Conservation (phyloP, 2,888 invertebrate genomes). For the Pemphredon lugubris region DNA sequence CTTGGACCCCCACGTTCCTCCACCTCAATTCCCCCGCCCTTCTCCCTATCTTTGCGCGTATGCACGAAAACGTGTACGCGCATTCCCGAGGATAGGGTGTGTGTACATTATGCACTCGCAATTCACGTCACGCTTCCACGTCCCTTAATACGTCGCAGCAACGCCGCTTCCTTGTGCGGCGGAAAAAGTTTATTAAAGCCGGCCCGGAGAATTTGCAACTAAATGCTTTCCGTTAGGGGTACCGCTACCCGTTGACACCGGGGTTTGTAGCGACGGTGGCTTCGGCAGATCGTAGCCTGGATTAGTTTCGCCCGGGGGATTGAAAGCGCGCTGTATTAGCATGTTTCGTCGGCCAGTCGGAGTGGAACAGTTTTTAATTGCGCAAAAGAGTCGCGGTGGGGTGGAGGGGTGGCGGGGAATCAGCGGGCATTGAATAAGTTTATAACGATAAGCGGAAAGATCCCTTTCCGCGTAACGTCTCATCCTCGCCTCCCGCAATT, state of each 20-base stretch:
- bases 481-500: no score
- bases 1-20: neutral
- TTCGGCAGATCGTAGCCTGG: conserved; percentile 30
- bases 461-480: no score
- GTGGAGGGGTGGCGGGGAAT: no score
- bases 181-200: conserved; percentile 40
- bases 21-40: no score
- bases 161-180: conserved; percentile 17
- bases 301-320: conserved; percentile 29
- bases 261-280: conserved; percentile 10
- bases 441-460: no score
- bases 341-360: no score
- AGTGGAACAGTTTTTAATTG: no score
- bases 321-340: conserved; percentile 24
- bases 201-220: conserved; percentile 41
- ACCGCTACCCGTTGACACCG: conserved; percentile 3
- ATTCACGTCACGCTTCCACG: conserved; percentile 55
- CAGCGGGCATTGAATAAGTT: no score
- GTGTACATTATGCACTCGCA: conserved; percentile 32
- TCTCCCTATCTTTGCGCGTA: no score
- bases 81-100: no score
- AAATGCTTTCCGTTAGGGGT: conserved; percentile 28
- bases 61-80: conserved; percentile 13
- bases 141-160: conserved; percentile 41
- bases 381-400: no score